Evolutionary conservation across 2,797 vertebrate genomes (phyloP).

Genomic region (Brachyalestes nurse): DNA sequence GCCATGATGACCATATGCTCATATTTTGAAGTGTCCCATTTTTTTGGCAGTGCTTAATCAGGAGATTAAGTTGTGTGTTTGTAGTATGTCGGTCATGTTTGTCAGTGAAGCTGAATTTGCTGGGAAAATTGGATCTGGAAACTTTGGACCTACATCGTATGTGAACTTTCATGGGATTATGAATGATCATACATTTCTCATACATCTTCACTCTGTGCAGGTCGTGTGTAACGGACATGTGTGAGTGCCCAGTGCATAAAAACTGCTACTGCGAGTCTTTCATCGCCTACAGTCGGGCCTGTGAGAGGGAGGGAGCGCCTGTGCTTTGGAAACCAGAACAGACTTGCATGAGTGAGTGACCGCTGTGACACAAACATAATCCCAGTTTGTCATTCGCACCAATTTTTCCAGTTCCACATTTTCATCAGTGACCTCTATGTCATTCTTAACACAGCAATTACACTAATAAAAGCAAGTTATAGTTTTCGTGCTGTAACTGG

Average conservation of each 20-base stretch:
- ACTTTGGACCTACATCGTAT: not conserved
- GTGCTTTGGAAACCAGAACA: constrained; percentile 88
- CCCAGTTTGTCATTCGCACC: too few species aligned
- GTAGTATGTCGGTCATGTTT: not conserved
- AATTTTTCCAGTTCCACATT: not conserved
- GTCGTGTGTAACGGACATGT: constrained; percentile 99
- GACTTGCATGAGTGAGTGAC: constrained; percentile 87
- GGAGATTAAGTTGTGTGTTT: not conserved
- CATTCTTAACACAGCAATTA: not conserved
- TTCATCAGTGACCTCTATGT: not conserved
- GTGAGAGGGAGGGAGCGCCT: constrained; percentile 87
- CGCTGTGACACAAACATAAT: not conserved
- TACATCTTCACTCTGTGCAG: constrained; percentile 70
- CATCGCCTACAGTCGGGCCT: constrained; percentile 92
- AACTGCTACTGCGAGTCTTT: constrained; percentile 98
- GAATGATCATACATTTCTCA: not conserved
- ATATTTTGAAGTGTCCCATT: not conserved
- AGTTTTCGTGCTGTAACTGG: not conserved
- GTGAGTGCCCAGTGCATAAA: constrained; percentile 94
- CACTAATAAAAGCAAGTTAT: not conserved
- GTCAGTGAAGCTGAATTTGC: too few species aligned
- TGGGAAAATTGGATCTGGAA: not conserved
- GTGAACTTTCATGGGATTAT: not conserved
- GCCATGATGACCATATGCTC: not conserved
- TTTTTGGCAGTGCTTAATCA: not conserved